A percentile compares a stretch with the other conserved stretches of the same genome.
phyloP scores from a whole-genome alignment of 2,888 invertebrate genomes.

The Nematopogon swammerdamellus region DNA sequence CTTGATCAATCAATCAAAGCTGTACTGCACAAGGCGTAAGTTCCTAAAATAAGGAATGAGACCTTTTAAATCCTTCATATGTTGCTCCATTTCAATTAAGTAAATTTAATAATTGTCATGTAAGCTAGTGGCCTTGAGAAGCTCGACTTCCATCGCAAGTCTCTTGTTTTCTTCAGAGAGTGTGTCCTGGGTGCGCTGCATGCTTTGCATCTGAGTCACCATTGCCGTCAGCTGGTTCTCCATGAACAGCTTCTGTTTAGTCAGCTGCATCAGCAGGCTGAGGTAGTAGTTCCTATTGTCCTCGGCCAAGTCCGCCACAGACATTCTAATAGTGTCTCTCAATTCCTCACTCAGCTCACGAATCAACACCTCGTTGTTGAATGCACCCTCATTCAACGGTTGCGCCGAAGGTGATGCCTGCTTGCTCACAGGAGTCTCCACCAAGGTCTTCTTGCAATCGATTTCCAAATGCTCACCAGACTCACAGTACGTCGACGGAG shows the following conservation, averaged over 20 bases:
- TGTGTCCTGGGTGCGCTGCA: conserved; percentile 34
- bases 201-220: conserved; percentile 29
- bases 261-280: conserved; percentile 46
- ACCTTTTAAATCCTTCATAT: no score
- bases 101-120: neutral
- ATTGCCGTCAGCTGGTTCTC: conserved; percentile 36
- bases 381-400: neutral
- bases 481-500: conserved; percentile 25
- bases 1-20: no score
- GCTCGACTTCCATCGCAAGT: conserved; percentile 42
- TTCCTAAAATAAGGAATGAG: no score
- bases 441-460: neutral
- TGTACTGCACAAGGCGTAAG: no score
- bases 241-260: conserved; percentile 43
- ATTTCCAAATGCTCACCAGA: neutral
- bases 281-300: conserved; percentile 43
- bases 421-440: neutral
- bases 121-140: conserved; percentile 24
- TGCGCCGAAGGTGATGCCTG: neutral
- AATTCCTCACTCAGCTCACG: conserved; percentile 24
- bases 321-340: conserved; percentile 39
- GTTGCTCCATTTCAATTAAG: no score
- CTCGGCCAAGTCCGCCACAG: conserved; percentile 35
- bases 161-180: conserved; percentile 48
- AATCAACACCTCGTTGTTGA: neutral